Conservation (phyloP, 2,113 vertebrate genomes). For the Poeciliopsis retropinna region DNA sequence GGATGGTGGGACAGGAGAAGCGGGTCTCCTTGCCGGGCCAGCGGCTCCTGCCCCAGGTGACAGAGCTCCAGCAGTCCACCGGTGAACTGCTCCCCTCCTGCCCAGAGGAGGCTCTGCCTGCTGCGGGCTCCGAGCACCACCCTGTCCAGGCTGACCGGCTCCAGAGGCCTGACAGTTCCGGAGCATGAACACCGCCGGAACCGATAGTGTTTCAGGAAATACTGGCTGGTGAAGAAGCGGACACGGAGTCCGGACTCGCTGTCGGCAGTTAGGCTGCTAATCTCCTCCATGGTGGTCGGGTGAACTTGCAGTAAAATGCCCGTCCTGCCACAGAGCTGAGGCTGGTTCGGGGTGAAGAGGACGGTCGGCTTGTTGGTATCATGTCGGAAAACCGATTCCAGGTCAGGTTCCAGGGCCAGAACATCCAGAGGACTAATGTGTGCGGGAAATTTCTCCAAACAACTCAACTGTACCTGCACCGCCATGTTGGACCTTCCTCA, state of each 20-base stretch:
- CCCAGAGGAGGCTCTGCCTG: conserved; percentile 65
- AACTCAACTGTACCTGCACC: conserved; percentile 49
- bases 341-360: conserved; percentile 69
- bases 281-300: conserved; percentile 64
- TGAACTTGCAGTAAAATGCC: conserved; percentile 74
- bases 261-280: not conserved
- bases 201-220: conserved; percentile 67
- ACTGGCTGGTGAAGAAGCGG: conserved; percentile 71
- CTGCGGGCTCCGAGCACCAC: conserved; percentile 77
- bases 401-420: conserved; percentile 45
- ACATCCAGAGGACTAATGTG: conserved; percentile 70
- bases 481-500: conserved; percentile 62
- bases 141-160: conserved; percentile 60
- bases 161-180: conserved; percentile 56
- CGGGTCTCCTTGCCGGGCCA: conserved; percentile 76
- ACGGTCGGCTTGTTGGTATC: conserved; percentile 56
- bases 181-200: conserved; percentile 30
- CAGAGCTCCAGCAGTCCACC: conserved; percentile 67
- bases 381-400: conserved; percentile 52
- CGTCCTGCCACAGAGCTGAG: not conserved
- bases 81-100: conserved; percentile 56
- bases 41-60: conserved; percentile 55
- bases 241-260: conserved; percentile 36
- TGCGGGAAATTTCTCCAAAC: conserved; percentile 62
- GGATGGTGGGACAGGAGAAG: conserved; percentile 66